Percentiles rank a stretch among this genome's conserved stretches.
These are phyloP conservation scores for Panthera tigris DNA, from an alignment of 2,113 vertebrate species.

Conservation along the genomic window DNA sequence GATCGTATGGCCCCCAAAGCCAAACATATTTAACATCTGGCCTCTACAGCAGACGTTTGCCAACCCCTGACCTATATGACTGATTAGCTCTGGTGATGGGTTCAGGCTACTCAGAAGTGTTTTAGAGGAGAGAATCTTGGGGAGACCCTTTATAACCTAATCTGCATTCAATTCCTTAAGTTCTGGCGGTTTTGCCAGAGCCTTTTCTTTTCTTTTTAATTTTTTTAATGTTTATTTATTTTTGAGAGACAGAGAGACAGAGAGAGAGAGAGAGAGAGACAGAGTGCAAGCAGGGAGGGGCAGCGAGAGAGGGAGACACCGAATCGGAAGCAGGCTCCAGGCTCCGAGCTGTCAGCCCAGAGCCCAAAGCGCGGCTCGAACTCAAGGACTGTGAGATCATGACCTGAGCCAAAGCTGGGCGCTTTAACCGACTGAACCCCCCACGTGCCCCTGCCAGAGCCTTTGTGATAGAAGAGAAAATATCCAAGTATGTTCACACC, in stretches of 20 bases:
- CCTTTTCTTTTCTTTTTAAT: neutral
- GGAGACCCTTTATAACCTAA: neutral
- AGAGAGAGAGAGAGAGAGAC: too few species aligned
- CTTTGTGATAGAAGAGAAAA: neutral
- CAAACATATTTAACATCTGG: neutral
- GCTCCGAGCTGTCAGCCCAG: too few species aligned
- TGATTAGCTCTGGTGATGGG: neutral
- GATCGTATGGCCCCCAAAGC: accelerated
- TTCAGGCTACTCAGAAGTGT: neutral
- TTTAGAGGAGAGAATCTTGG: neutral
- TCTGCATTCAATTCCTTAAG: neutral
- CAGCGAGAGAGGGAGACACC: too few species aligned
- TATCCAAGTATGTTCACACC: neutral
- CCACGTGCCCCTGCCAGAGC: too few species aligned
- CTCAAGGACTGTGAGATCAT: too few species aligned
- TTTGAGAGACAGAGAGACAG: too few species aligned
- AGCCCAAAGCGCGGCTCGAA: too few species aligned
- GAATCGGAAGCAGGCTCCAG: too few species aligned
- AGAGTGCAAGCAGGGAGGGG: too few species aligned
- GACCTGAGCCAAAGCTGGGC: too few species aligned
- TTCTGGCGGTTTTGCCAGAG: neutral
- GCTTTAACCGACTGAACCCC: too few species aligned
- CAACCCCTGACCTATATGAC: neutral
- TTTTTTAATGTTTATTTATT: too few species aligned
- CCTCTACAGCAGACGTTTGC: neutral